phyloP scores from a whole-genome alignment of 1,140 invertebrate species.

The Microplitis mediator region DNA sequence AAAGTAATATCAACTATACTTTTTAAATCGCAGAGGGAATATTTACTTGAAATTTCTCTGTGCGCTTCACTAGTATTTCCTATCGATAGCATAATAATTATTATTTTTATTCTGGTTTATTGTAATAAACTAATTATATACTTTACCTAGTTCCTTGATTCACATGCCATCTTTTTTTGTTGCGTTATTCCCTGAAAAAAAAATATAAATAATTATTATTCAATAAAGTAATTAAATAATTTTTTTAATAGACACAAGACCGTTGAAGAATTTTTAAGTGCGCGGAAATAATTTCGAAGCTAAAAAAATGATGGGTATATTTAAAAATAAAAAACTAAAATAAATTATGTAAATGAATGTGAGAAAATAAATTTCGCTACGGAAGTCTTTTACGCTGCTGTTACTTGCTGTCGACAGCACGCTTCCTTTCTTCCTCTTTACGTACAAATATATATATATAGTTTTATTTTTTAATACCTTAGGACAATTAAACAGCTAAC shows the following conservation, averaged over 20 bases:
- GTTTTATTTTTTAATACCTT: neutral
- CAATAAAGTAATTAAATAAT: no score
- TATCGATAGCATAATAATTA: neutral
- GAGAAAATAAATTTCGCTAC: neutral
- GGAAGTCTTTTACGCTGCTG: neutral
- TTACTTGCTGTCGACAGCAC: neutral
- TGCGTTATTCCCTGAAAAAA: slow-evolving; percentile 12
- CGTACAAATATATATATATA: neutral
- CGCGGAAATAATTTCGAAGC: neutral
- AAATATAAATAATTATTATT: neutral
- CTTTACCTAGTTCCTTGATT: slow-evolving; percentile 28
- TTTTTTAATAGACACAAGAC: no score
- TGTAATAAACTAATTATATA: neutral
- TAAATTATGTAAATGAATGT: slow-evolving; percentile 6
- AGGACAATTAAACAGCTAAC: slow-evolving; percentile 9
- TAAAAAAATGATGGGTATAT: no score
- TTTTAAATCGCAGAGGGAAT: no score
- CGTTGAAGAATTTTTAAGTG: neutral
- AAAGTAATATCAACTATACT: no score
- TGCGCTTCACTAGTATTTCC: neutral
- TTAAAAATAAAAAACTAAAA: neutral
- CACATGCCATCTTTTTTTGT: slow-evolving; percentile 17
- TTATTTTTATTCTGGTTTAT: neutral
- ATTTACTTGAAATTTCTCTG: no score
- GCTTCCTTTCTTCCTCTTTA: neutral